phyloP scores from a whole-genome alignment of 2,113 vertebrate species.

The Dasyurus viverrinus region DNA sequence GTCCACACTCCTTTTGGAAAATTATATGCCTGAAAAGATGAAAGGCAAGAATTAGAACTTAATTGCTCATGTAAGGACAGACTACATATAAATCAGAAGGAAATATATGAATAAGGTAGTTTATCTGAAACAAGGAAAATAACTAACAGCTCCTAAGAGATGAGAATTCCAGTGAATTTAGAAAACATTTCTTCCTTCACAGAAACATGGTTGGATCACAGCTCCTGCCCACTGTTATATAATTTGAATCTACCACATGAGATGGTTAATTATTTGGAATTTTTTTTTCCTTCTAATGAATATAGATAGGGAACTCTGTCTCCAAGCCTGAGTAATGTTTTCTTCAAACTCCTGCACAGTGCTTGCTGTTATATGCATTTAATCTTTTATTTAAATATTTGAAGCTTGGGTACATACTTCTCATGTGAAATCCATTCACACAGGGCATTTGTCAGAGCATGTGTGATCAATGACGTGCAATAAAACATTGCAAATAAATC shows the following conservation, averaged over 20 bases:
- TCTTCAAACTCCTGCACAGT: constrained; percentile 30
- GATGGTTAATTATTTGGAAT: neutral
- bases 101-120: constrained; percentile 8
- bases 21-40: neutral
- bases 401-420: constrained; percentile 28
- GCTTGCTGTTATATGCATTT: constrained; percentile 14
- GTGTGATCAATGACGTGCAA: constrained; percentile 14
- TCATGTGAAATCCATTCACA: constrained; percentile 50
- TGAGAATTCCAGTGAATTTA: neutral
- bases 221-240: rapidly evolving
- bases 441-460: constrained; percentile 55
- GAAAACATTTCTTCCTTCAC: neutral
- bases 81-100: constrained; percentile 21
- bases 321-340: constrained; percentile 32
- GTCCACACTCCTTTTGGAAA: neutral
- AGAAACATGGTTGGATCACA: rapidly evolving
- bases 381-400: constrained; percentile 60
- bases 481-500: neutral
- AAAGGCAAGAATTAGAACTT: too few relatives aligned
- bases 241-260: neutral
- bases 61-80: neutral
- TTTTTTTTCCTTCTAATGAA: constrained; percentile 1
- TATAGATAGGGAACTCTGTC: neutral
- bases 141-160: constrained; percentile 14
- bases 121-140: constrained; percentile 29